Evolutionary conservation across 2,797 vertebrate species (phyloP).

Genomic region (Aplochiton taeniatus): DNA sequence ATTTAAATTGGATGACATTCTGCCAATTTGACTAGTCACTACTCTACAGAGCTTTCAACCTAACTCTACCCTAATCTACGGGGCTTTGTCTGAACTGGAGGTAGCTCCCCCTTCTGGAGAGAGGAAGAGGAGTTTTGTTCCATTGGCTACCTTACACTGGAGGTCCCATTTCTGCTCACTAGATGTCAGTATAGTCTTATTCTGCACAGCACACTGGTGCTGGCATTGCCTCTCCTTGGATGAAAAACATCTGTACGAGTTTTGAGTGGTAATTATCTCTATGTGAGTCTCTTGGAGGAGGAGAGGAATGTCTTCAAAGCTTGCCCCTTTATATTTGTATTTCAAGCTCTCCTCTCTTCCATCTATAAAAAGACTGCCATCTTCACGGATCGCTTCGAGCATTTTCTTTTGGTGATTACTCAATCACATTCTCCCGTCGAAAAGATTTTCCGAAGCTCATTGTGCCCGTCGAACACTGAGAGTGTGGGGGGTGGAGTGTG

Average conservation of each 20-base stretch:
- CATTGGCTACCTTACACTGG: background rate
- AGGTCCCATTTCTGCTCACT: constrained; percentile 26
- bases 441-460: constrained; percentile 28
- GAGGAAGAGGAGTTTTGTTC: no score
- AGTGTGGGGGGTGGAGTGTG: no score
- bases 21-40: no score
- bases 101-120: no score
- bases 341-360: constrained; percentile 3
- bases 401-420: constrained; percentile 21
- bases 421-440: constrained; percentile 20
- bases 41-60: no score
- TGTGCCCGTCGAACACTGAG: constrained; percentile 23
- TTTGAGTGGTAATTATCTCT: constrained; percentile 11
- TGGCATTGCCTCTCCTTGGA: background rate
- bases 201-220: background rate
- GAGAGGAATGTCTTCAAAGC: constrained; percentile 1
- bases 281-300: constrained; percentile 6
- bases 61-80: no score
- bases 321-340: constrained; percentile 8
- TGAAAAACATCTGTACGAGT: background rate
- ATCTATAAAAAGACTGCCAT: constrained; percentile 10
- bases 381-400: background rate
- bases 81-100: no score
- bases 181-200: constrained; percentile 31
- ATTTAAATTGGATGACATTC: no score